Evolutionary conservation across 2,888 invertebrate species (phyloP).

Genomic region (Drosophila emarginata): DNA sequence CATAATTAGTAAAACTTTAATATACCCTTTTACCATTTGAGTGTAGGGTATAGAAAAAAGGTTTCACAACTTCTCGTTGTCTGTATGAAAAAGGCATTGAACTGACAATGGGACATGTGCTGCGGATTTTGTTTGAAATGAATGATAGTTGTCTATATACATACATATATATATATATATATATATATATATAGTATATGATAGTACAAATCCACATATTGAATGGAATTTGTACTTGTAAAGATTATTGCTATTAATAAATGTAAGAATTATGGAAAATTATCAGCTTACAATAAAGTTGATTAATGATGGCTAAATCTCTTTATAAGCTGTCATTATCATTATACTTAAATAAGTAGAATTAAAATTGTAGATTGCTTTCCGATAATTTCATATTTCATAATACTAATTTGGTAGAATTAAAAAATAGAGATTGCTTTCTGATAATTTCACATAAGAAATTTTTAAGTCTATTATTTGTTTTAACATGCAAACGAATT

Average conservation of each 20-base stretch:
- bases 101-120: conserved; percentile 54
- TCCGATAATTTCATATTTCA: neutral
- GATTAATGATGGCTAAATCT: neutral
- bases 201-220: conserved; percentile 20
- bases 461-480: no score
- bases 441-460: neutral
- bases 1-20: neutral
- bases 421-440: neutral
- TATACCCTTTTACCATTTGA: conserved; percentile 6
- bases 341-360: neutral
- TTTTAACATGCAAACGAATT: no score
- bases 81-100: conserved; percentile 56
- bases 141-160: conserved; percentile 39
- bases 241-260: conserved; percentile 51
- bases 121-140: neutral
- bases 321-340: neutral
- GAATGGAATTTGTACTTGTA: conserved; percentile 65
- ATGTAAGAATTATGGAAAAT: neutral
- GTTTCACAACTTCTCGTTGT: conserved; percentile 19
- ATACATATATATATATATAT: neutral
- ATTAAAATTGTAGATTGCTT: neutral
- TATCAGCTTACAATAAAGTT: neutral
- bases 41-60: conserved; percentile 43
- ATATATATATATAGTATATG: neutral
- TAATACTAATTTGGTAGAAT: neutral